Evolutionary conservation across 2,888 invertebrate genomes (phyloP), one percentile per base, ranked within the genome.

Genomic region (Chironomus riparius): DNA sequence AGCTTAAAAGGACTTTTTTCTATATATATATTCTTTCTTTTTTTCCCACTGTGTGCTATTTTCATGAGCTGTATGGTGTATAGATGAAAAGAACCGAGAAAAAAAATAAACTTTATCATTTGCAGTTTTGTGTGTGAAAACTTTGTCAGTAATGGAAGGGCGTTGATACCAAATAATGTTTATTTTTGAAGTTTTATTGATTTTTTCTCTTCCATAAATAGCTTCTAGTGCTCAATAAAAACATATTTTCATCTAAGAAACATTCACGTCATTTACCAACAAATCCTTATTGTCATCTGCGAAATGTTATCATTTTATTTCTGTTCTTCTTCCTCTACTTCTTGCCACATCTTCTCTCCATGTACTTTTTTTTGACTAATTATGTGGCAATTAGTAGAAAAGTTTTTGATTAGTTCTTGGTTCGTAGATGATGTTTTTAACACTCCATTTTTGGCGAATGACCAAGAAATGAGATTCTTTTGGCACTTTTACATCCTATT

Each of bases 341-440:
- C 10, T 38, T 38, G 38, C 38, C 38, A 38, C 38, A 38, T 38
- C 21, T 10, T 21, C 65, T 12, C 24, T 13, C 10, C 13, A 12
- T 65, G 21, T 65, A 24, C 21, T 65, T 24, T 62, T n/a, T 65
- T 38, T 65, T 65, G 65, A 65, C 65, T 65, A 65, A 65, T 65
- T 65, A 65, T 65, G 65, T 65, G 65, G 65, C 65, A 65, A 65
- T 65, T 65, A 65, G 65, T 21, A 65, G 13, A 65, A 65, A 65
- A 65, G 65, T 65, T 65, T 56, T 65, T 65, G 65, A 65, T 65
- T 65, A 65, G 65, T 56, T 56, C 15, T 56, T 15, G 5, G 18
- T 18, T 56, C 38, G 38, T 38, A 38, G 38, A 38, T 38, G 38
- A 38, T 38, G 38, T 38, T 38, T 38, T 10, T 38, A 38, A 1